Percentiles rank a stretch among this genome's conserved stretches.
These are phyloP conservation scores for Microtus pennsylvanicus DNA, from an alignment of 2,113 vertebrate species.

Conservation along the genomic window DNA sequence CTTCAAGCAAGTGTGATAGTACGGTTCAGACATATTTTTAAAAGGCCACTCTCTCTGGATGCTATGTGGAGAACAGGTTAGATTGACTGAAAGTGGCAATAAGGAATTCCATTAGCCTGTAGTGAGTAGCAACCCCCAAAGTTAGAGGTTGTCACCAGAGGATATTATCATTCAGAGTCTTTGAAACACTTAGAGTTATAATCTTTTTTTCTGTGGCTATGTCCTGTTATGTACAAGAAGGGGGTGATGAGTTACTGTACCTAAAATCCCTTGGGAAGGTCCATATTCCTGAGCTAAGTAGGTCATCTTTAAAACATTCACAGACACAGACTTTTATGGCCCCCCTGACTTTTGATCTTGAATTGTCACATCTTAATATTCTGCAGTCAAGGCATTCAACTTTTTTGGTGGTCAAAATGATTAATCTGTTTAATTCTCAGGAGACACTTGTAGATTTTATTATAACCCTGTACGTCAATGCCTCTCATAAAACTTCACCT, in stretches of 20 bases:
- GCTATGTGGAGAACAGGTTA: not conserved
- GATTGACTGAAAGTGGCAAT: not conserved
- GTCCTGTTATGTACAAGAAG: not conserved
- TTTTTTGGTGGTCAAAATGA: conserved; percentile 51
- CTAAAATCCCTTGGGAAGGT: not conserved
- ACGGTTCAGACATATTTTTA: not conserved
- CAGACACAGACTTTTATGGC: conserved; percentile 44
- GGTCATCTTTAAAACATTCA: conserved; percentile 2
- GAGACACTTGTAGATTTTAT: conserved; percentile 61
- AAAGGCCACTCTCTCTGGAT: not conserved
- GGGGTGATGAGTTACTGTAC: fast-evolving
- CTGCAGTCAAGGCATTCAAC: not conserved
- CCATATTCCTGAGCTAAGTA: not conserved
- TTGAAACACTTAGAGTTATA: not conserved
- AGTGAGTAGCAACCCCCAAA: not conserved
- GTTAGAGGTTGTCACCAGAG: not conserved
- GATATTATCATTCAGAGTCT: not conserved
- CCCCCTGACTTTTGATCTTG: conserved; percentile 51
- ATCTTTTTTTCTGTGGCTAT: not conserved
- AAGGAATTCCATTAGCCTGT: not conserved
- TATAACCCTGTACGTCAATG: not conserved
- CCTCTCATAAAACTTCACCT: conserved; percentile 57
- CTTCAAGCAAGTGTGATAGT: not conserved
- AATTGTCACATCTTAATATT: conserved; percentile 43
- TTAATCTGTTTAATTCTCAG: conserved; percentile 71